Evolutionary conservation across 2,113 vertebrate species (phyloP).

Genomic region (Melanostigma gelatinosum): DNA sequence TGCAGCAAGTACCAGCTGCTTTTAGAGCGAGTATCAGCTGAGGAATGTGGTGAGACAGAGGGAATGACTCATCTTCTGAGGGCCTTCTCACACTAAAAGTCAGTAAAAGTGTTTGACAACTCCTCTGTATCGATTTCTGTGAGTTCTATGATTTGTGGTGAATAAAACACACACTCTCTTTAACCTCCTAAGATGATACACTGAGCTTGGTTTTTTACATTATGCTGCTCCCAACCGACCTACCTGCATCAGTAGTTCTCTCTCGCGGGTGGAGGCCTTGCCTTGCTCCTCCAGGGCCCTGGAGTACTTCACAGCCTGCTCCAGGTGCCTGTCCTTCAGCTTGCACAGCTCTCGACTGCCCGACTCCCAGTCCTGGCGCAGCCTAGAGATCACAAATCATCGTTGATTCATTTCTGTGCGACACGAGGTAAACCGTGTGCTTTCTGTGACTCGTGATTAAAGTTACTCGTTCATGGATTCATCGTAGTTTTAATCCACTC

Average conservation of each 20-base stretch:
- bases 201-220: accelerated
- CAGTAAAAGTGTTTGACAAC: neutral
- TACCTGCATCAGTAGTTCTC: conserved; percentile 91
- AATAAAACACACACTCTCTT: neutral
- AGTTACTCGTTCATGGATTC: neutral
- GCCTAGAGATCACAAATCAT: conserved; percentile 61
- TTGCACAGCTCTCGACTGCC: conserved; percentile 88
- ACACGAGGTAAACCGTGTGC: neutral
- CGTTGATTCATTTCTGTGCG: neutral
- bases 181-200: no score
- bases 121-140: neutral
- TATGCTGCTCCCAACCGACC: accelerated
- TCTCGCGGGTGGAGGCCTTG: conserved; percentile 84
- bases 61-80: conserved; percentile 1
- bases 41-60: conserved; percentile 13
- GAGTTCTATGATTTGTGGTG: neutral
- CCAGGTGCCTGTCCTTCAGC: conserved; percentile 92
- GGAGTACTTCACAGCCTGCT: conserved; percentile 92
- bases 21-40: neutral
- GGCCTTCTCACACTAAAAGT: neutral
- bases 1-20: conserved; percentile 4
- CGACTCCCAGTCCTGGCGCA: conserved; percentile 91
- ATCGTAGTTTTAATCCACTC: neutral
- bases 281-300: conserved; percentile 92
- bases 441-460: neutral